These are phyloP conservation scores for Vultur gryphus DNA, from an alignment of 2,797 vertebrate genomes.

Conservation along the genomic window DNA sequence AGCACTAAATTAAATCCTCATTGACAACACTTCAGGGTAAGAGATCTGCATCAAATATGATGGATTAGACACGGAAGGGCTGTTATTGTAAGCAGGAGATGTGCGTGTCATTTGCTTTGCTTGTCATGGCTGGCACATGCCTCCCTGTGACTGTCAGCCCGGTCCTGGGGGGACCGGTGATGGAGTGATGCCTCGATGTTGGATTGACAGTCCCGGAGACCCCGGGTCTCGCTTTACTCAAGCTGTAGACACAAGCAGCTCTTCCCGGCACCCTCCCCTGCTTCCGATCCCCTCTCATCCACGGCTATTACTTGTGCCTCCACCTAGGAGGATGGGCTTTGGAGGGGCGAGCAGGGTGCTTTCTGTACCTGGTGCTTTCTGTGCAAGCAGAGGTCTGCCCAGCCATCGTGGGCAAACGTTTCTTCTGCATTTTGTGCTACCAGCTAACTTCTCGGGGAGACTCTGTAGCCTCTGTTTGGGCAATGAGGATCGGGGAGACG, in stretches of 20 bases:
- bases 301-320: fast-evolving
- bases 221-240: background rate
- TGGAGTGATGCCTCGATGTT: background rate
- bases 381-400: background rate
- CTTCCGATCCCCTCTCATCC: background rate
- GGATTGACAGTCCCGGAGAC: background rate
- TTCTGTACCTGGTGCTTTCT: fast-evolving
- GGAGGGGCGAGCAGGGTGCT: background rate
- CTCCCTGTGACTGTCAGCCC: background rate
- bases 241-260: background rate
- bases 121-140: background rate
- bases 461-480: background rate
- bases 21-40: slow-evolving; percentile 67
- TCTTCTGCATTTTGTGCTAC: background rate
- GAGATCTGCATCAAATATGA: slow-evolving; percentile 67
- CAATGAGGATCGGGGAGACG: fast-evolving
- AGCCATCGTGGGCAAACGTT: fast-evolving
- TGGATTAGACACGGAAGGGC: slow-evolving; percentile 71
- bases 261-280: background rate
- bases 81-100: slow-evolving; percentile 29
- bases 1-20: slow-evolving; percentile 78
- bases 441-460: background rate
- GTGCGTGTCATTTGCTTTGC: background rate
- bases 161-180: background rate
- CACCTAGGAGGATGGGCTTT: background rate